These are phyloP conservation scores for Eristalis intricaria DNA, from an alignment of 2,888 invertebrate genomes.

Conservation along the genomic window DNA sequence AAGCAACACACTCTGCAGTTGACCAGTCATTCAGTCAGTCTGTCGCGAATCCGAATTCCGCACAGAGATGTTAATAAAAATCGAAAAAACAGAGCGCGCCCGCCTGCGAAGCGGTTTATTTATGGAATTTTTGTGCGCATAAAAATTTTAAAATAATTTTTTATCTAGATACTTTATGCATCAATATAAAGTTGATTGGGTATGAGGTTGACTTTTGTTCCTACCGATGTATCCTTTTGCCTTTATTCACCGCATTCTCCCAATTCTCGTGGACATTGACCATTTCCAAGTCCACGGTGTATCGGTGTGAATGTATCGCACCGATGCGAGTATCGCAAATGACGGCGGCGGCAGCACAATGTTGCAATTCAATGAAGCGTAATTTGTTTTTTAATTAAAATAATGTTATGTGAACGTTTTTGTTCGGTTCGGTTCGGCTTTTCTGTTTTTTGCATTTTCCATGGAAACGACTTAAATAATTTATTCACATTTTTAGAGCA, in stretches of 20 bases:
- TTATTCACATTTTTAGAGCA: conserved; percentile 57
- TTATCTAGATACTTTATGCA: conserved; percentile 26
- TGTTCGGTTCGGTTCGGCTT: background rate
- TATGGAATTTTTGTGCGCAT: conserved; percentile 38
- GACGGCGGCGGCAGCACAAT: conserved; percentile 8
- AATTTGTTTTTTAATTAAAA: conserved; percentile 68
- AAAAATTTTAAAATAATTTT: conserved; percentile 27
- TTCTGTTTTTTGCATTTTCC: conserved; percentile 3
- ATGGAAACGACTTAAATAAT: conserved; percentile 39
- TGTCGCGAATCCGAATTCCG: background rate
- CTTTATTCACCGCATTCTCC: background rate
- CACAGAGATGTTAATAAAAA: background rate
- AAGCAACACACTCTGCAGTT: background rate
- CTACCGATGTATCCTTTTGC: background rate
- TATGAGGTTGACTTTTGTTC: background rate
- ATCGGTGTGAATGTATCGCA: background rate
- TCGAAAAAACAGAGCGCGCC: background rate
- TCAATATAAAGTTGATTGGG: conserved; percentile 6
- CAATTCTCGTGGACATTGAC: background rate
- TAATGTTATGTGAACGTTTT: conserved; percentile 35
- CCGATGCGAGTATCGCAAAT: conserved; percentile 17
- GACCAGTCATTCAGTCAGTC: background rate
- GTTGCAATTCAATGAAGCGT: conserved; percentile 56
- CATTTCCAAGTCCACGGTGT: background rate
- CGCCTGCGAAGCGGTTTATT: conserved; percentile 42